A percentile compares a stretch with the other conserved stretches of the same genome.
These are phyloP conservation scores for Eumerus sabulonum DNA, from an alignment of 2,888 invertebrate species.

Conservation along the genomic window DNA sequence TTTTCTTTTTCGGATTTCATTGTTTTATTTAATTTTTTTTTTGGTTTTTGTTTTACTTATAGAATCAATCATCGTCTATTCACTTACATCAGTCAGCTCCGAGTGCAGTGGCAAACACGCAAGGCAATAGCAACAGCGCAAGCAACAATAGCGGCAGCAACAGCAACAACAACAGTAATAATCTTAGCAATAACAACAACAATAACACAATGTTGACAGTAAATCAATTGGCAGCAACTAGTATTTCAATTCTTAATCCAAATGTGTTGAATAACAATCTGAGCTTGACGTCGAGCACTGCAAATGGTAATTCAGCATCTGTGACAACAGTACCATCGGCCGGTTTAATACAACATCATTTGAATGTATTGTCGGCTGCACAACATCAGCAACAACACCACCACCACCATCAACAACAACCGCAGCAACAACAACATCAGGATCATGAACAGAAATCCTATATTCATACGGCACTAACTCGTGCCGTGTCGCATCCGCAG, in stretches of 20 bases:
- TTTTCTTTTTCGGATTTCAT: no score
- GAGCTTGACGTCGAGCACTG: conserved; percentile 51
- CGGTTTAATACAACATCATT: conserved; percentile 69
- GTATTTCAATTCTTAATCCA: conserved; percentile 52
- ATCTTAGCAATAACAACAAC: conserved; percentile 36
- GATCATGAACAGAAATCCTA: conserved; percentile 74
- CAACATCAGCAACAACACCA: conserved; percentile 71
- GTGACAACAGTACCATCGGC: conserved; percentile 61
- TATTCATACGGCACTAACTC: conserved; percentile 76
- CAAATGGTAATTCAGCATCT: conserved; percentile 56
- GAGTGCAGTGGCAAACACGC: conserved; percentile 47
- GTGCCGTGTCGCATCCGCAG: conserved; percentile 80
- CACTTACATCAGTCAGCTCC: conserved; percentile 64
- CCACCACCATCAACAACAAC: conserved; percentile 70
- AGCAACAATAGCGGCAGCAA: conserved; percentile 37
- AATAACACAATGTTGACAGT: conserved; percentile 56
- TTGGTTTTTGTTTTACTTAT: conserved; percentile 41
- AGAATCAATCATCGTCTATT: conserved; percentile 70
- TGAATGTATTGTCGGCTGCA: conserved; percentile 68
- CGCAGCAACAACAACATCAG: conserved; percentile 71
- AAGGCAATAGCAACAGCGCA: conserved; percentile 45
- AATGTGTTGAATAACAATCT: conserved; percentile 69
- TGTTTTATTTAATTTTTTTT: conserved; percentile 9
- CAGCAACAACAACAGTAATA: conserved; percentile 43
- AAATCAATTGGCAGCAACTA: conserved; percentile 55